phyloP scores from a whole-genome alignment of 2,797 vertebrate species.

The Sebastes taczanowskii region DNA sequence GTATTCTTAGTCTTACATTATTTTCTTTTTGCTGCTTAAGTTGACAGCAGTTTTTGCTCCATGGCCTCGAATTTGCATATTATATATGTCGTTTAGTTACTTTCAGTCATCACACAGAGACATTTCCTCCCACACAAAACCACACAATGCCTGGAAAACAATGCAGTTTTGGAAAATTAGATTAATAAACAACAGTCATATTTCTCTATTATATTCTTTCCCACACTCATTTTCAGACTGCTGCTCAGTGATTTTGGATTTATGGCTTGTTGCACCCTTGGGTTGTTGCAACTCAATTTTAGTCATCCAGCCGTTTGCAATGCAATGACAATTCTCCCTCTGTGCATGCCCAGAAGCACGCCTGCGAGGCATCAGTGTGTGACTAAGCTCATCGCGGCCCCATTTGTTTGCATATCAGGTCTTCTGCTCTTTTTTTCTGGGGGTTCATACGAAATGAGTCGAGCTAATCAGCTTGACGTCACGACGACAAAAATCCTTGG shows the following conservation, averaged over 20 bases:
- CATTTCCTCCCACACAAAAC: neutral
- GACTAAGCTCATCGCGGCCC: constrained; percentile 3
- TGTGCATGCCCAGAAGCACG: neutral
- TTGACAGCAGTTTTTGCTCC: neutral
- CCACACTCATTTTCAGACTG: neutral
- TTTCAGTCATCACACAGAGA: neutral
- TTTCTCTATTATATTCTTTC: neutral
- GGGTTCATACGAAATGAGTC: neutral
- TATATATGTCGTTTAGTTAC: neutral
- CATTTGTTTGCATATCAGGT: constrained; percentile 8
- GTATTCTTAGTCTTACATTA: neutral
- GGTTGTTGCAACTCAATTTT: constrained; percentile 19
- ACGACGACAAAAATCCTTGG: neutral
- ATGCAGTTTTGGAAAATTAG: neutral
- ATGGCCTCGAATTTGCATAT: neutral
- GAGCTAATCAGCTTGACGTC: constrained; percentile 28
- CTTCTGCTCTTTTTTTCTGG: neutral
- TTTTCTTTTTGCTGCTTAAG: neutral
- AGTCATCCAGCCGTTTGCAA: constrained; percentile 6
- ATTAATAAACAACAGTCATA: neutral
- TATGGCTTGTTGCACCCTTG: neutral
- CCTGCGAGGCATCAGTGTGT: constrained; percentile 14
- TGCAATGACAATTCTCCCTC: constrained; percentile 9
- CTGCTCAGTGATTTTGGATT: constrained; percentile 16
- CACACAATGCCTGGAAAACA: neutral